Conservation (phyloP, 2,797 vertebrate genomes). For the Sciurus vulgaris region DNA sequence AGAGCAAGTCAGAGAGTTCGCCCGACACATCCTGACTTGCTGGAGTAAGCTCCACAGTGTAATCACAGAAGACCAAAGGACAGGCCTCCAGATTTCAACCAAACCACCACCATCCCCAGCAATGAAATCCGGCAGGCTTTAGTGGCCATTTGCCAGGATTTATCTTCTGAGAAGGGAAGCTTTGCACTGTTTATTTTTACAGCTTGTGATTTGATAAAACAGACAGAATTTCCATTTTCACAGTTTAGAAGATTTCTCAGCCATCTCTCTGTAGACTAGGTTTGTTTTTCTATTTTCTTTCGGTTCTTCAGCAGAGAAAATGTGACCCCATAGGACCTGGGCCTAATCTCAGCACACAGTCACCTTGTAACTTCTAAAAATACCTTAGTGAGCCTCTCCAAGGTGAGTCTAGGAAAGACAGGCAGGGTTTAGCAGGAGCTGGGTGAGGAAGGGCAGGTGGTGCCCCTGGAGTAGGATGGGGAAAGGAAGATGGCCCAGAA, state of each 20-base stretch:
- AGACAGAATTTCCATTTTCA: background rate
- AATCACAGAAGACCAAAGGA: background rate
- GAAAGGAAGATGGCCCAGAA: background rate
- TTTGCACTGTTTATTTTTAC: slow-evolving; percentile 53
- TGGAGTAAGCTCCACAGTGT: background rate
- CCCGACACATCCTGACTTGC: background rate
- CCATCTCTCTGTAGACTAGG: slow-evolving; percentile 3
- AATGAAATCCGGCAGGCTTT: background rate
- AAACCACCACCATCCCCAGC: background rate
- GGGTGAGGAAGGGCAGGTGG: background rate
- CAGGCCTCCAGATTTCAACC: background rate
- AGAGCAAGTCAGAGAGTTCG: background rate
- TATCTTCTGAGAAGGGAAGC: background rate
- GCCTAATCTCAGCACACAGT: background rate
- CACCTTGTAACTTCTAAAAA: background rate
- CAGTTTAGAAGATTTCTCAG: background rate
- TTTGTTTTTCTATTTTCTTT: slow-evolving; percentile 15
- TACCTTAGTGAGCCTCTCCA: background rate
- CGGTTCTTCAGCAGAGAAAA: background rate
- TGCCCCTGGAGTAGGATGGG: background rate
- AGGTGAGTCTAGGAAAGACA: background rate
- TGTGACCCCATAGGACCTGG: background rate
- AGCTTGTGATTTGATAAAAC: slow-evolving; percentile 19
- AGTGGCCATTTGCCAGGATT: background rate
- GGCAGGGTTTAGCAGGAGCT: background rate